phyloP scores from a whole-genome alignment of 2,113 vertebrate species.

The Etheostoma cragini region DNA sequence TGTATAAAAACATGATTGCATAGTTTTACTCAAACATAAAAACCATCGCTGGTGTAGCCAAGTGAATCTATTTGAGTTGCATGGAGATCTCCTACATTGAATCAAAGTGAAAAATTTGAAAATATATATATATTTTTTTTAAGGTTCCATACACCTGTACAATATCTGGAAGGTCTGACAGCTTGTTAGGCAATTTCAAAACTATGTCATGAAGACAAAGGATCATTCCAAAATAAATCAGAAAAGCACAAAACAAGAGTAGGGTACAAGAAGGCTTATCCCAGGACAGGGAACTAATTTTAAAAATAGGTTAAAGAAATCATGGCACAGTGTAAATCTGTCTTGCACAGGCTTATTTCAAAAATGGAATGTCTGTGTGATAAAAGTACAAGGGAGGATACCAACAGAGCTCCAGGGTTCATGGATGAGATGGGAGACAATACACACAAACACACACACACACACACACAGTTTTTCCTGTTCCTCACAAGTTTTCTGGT shows the following conservation, averaged over 20 bases:
- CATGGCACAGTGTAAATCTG: background rate
- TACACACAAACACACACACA: no score
- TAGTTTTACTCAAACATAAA: background rate
- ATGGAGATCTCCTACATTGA: background rate
- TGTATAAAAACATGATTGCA: background rate
- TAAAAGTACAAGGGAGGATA: background rate
- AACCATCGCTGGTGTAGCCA: background rate
- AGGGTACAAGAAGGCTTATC: background rate
- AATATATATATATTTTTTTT: no score
- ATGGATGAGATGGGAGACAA: background rate
- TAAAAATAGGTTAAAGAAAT: background rate
- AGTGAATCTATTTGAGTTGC: background rate
- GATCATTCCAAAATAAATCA: background rate
- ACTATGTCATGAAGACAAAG: background rate
- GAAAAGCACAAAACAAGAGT: background rate
- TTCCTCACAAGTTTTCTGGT: slow-evolving; percentile 4
- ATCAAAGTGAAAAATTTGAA: background rate
- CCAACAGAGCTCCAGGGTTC: background rate
- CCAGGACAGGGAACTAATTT: background rate
- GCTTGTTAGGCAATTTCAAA: background rate
- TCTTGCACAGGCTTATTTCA: background rate
- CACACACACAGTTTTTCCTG: background rate
- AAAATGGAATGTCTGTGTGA: background rate
- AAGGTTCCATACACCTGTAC: background rate
- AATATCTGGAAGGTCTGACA: background rate